These are phyloP conservation scores for Odontomyia ornata DNA, from an alignment of 2,888 invertebrate species.

Conservation along the genomic window DNA sequence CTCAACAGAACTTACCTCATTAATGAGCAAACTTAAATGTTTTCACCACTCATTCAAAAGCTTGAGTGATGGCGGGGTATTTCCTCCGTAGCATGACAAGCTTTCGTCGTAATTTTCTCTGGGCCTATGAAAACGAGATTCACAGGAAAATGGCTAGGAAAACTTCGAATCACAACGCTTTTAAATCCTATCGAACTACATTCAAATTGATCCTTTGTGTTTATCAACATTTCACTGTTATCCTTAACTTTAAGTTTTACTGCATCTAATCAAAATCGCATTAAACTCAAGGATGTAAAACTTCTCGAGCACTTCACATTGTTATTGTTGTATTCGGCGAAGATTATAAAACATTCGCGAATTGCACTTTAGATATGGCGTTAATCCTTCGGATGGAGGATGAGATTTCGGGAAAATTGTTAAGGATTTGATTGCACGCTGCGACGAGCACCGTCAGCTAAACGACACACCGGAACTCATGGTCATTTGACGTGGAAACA, in stretches of 20 bases:
- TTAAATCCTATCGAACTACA: not conserved
- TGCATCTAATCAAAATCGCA: too few relatives aligned
- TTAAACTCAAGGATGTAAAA: too few relatives aligned
- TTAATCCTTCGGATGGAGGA: too few relatives aligned
- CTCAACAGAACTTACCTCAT: constrained; percentile 30
- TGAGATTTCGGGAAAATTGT: too few relatives aligned
- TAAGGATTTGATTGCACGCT: too few relatives aligned
- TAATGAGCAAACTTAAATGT: constrained; percentile 4
- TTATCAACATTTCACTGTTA: too few relatives aligned
- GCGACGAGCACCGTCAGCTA: not conserved
- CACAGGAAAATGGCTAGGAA: not conserved
- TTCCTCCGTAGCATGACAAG: constrained; percentile 14
- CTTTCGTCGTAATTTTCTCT: constrained; percentile 11
- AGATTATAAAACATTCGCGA: too few relatives aligned
- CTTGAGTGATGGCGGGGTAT: constrained; percentile 3
- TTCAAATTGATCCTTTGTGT: not conserved
- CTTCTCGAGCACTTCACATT: too few relatives aligned
- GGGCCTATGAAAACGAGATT: not conserved
- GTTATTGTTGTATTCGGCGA: too few relatives aligned
- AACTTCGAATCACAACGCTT: not conserved
- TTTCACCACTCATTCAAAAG: constrained; percentile 29
- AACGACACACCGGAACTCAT: not conserved
- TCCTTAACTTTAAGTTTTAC: too few relatives aligned
- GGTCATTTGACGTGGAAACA: not conserved
- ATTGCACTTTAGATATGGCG: too few relatives aligned